Evolutionary conservation across 2,797 vertebrate species (phyloP).

Genomic region (Sebastes trivittatus): DNA sequence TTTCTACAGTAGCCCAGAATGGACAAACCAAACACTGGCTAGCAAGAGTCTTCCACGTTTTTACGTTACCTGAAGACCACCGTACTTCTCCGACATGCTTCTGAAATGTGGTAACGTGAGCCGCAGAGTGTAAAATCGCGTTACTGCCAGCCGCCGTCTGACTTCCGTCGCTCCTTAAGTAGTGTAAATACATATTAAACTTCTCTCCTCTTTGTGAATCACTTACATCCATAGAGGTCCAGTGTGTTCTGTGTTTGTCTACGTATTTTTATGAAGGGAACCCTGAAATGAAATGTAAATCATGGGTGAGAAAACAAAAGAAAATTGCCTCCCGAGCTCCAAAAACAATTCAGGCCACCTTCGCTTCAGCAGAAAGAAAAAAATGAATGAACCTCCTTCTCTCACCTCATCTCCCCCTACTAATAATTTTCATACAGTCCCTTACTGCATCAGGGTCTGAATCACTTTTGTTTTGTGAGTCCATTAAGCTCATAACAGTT

Average conservation of each 20-base stretch:
- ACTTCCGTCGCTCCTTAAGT: no score
- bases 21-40: no score
- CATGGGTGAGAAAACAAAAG: neutral
- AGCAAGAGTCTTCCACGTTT: fast-evolving
- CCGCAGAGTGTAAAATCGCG: no score
- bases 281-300: neutral
- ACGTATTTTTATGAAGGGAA: neutral
- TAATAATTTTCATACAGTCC: neutral
- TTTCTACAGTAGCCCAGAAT: no score
- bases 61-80: no score
- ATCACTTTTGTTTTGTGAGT: conserved; percentile 1
- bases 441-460: neutral
- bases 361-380: neutral
- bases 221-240: neutral
- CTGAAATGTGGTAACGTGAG: no score
- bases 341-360: neutral
- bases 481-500: conserved; percentile 16
- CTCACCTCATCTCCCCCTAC: neutral
- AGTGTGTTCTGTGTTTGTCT: neutral
- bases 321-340: neutral
- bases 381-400: neutral
- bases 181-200: neutral
- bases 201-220: neutral
- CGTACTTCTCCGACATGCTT: no score
- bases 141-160: no score